Evolutionary conservation across 2,113 vertebrate species (phyloP).

Genomic region (Otus sunia): DNA sequence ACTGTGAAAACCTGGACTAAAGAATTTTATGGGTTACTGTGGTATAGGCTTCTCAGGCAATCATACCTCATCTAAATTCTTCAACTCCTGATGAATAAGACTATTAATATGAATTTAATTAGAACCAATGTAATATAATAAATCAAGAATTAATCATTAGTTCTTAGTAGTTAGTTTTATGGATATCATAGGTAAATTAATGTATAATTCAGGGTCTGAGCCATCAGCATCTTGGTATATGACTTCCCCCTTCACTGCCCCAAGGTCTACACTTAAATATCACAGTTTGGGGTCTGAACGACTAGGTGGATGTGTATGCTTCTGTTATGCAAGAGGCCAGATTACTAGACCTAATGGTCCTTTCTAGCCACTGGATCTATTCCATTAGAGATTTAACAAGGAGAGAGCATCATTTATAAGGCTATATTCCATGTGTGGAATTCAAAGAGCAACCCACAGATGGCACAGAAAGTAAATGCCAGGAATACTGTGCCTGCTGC

Average conservation of each 20-base stretch:
- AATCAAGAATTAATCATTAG: neutral
- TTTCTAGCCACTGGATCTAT: neutral
- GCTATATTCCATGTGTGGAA: neutral
- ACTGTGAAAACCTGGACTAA: neutral
- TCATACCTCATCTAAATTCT: neutral
- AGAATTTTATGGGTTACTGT: neutral
- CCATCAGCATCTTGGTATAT: neutral
- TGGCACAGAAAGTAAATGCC: neutral
- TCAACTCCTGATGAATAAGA: neutral
- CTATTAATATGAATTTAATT: neutral
- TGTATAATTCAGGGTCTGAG: neutral
- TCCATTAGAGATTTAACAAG: neutral
- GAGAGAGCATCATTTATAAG: neutral
- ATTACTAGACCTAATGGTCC: neutral
- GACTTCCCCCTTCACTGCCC: accelerated
- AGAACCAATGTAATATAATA: neutral
- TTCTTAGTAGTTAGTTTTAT: neutral
- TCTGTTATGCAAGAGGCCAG: neutral
- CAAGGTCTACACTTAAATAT: neutral
- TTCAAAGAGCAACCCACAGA: neutral
- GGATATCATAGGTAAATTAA: neutral
- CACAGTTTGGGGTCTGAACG: neutral
- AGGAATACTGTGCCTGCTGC: neutral
- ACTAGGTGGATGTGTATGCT: neutral
- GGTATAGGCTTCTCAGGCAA: neutral